Evolutionary conservation across 2,797 vertebrate genomes (phyloP).

Genomic region (Yasuhikotakia modesta): DNA sequence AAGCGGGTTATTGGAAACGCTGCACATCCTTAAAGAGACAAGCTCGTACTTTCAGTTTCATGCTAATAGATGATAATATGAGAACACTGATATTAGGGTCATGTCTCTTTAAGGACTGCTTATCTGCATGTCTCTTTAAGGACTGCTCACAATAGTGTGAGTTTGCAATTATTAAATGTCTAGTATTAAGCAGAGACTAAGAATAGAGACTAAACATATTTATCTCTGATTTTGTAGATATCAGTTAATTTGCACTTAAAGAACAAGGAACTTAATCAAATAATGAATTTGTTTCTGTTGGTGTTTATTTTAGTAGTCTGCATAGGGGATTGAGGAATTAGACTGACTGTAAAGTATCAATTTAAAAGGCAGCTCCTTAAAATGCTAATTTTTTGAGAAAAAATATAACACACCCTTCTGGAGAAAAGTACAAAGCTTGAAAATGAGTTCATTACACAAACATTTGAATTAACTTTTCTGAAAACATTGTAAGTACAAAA

Average conservation of each 20-base stretch:
- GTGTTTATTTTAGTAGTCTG: slow-evolving; percentile 32
- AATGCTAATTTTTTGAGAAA: not conserved
- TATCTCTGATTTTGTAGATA: not conserved
- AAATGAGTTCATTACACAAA: slow-evolving; percentile 4
- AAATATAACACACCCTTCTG: not conserved
- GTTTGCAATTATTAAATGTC: too few relatives aligned
- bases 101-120: not conserved
- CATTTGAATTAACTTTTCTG: slow-evolving; percentile 5
- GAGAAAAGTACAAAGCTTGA: slow-evolving; percentile 12
- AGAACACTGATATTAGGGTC: not conserved
- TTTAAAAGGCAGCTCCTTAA: not conserved
- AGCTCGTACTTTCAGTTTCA: too few relatives aligned
- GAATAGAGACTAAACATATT: too few relatives aligned
- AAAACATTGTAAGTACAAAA: not conserved
- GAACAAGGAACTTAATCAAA: not conserved
- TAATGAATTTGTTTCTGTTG: not conserved
- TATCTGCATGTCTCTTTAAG: not conserved
- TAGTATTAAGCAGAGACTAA: too few relatives aligned
- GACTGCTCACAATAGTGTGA: not conserved
- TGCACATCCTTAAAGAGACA: too few relatives aligned
- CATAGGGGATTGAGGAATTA: slow-evolving; percentile 1
- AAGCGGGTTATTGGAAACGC: too few relatives aligned
- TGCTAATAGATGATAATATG: not conserved
- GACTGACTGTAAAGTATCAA: not conserved
- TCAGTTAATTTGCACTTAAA: not conserved